These are phyloP conservation scores for Herpetotheres cachinnans DNA, from an alignment of 2,113 vertebrate genomes.

Conservation along the genomic window DNA sequence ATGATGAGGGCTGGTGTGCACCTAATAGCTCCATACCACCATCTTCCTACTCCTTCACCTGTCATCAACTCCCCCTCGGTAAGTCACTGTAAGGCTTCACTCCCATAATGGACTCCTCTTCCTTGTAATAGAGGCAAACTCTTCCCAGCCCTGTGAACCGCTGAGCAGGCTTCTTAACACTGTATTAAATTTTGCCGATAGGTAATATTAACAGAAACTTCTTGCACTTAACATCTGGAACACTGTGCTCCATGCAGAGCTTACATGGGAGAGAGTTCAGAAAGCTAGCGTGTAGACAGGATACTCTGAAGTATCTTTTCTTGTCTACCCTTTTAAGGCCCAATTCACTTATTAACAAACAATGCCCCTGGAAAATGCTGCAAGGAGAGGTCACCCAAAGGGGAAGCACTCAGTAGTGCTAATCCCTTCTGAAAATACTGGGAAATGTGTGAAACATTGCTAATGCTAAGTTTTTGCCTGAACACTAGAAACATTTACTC, in stretches of 20 bases:
- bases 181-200: neutral
- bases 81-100: neutral
- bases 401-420: neutral
- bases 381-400: neutral
- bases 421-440: neutral
- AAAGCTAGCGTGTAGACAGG: neutral
- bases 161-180: neutral
- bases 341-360: neutral
- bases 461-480: neutral
- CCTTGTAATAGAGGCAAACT: neutral
- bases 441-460: neutral
- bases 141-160: neutral
- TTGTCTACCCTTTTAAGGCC: neutral
- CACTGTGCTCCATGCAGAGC: neutral
- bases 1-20: neutral
- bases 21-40: fast-evolving
- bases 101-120: neutral
- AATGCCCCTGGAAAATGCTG: neutral
- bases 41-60: neutral
- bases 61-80: neutral
- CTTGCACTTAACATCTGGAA: neutral
- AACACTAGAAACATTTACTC: neutral
- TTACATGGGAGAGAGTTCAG: neutral
- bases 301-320: neutral
- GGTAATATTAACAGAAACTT: neutral